Evolutionary conservation across 1,140 invertebrate genomes (phyloP).

Genomic region (Coenobita brevimanus): DNA sequence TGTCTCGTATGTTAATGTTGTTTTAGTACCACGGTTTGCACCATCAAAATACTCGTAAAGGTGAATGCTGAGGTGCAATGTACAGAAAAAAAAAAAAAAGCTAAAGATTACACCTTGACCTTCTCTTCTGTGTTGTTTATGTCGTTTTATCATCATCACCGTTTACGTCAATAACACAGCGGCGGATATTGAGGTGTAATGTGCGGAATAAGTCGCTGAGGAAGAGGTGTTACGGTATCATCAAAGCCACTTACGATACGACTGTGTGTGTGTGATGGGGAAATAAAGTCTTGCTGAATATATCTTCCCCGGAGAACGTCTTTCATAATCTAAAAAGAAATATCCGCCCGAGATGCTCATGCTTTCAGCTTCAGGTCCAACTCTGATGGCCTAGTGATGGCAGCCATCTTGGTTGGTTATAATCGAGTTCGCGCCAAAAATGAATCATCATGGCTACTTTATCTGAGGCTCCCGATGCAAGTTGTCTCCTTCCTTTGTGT

Average conservation of each 20-base stretch:
- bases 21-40: no score
- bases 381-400: conserved; percentile 33
- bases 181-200: no score
- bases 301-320: conserved; percentile 4
- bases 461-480: conserved; percentile 58
- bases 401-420: conserved; percentile 67
- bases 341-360: not conserved
- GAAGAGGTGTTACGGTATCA: no score
- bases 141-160: no score
- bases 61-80: no score
- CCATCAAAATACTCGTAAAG: no score
- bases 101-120: no score
- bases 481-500: conserved; percentile 56
- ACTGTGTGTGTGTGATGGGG: not conserved
- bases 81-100: no score
- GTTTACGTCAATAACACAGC: no score
- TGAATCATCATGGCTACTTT: conserved; percentile 64
- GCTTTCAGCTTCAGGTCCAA: conserved; percentile 6
- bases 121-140: no score
- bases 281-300: not conserved
- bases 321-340: conserved; percentile 38
- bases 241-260: no score
- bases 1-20: no score
- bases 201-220: not conserved
- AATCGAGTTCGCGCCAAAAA: conserved; percentile 67